Evolutionary conservation across 2,888 invertebrate genomes (phyloP).

Genomic region (Melieria omissa): DNA sequence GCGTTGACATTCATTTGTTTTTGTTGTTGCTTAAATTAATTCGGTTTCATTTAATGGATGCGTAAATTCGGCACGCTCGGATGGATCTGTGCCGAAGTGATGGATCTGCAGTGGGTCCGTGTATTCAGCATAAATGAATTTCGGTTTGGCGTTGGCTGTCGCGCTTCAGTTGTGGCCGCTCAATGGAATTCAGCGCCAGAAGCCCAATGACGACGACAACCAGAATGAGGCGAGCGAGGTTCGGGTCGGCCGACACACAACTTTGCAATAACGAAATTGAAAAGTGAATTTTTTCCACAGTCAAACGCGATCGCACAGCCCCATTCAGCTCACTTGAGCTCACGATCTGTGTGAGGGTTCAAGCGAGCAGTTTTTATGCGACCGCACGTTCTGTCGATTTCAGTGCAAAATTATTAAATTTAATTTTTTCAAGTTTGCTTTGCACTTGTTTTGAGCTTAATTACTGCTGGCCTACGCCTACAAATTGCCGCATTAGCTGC

Average conservation of each 20-base stretch:
- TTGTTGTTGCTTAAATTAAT: slow-evolving; percentile 29
- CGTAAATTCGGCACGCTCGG: background rate
- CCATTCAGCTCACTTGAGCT: no score
- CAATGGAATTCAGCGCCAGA: background rate
- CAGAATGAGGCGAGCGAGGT: no score
- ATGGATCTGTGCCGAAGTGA: no score
- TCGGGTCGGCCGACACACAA: slow-evolving; percentile 2
- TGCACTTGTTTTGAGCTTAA: no score
- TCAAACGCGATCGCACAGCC: no score
- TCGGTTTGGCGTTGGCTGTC: slow-evolving; percentile 14
- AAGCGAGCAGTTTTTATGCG: background rate
- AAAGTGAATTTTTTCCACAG: slow-evolving; percentile 4
- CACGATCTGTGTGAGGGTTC: no score
- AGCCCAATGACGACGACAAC: background rate
- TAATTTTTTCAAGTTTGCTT: no score
- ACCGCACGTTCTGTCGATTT: slow-evolving; percentile 12
- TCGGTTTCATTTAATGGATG: slow-evolving; percentile 18
- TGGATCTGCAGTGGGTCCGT: no score
- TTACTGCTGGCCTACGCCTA: no score
- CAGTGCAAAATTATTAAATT: no score
- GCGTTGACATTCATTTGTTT: background rate
- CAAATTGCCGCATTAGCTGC: no score
- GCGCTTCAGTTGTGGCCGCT: slow-evolving; percentile 24
- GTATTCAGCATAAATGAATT: background rate
- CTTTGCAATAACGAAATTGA: slow-evolving; percentile 16